Percentiles rank a stretch among this genome's conserved stretches.
phyloP scores from a whole-genome alignment of 2,797 vertebrate species.

The Cossypha niveicapilla region DNA sequence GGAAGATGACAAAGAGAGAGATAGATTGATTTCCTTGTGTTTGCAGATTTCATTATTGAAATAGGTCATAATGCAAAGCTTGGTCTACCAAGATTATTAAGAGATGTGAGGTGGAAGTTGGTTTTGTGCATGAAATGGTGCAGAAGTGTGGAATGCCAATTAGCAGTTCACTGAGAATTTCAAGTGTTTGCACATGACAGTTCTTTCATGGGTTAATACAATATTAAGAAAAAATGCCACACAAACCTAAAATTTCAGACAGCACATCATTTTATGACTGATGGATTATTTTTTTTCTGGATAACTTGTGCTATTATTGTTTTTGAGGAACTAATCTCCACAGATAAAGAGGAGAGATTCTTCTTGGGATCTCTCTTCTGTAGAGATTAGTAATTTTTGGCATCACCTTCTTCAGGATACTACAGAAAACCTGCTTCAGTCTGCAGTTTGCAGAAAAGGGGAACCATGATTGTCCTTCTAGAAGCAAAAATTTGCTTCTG shows the following conservation, averaged over 20 bases:
- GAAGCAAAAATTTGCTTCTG: background rate
- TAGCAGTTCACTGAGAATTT: background rate
- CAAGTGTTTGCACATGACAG: background rate
- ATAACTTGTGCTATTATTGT: background rate
- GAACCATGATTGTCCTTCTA: background rate
- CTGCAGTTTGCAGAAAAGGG: background rate
- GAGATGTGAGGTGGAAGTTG: background rate
- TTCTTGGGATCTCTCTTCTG: background rate
- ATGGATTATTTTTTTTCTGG: background rate
- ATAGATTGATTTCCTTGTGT: background rate
- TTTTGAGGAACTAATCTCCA: background rate
- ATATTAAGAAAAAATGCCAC: background rate
- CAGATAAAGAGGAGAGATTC: background rate
- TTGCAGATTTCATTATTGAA: background rate
- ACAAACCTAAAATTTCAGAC: background rate
- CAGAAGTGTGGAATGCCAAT: background rate
- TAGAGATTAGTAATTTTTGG: background rate
- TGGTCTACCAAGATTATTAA: background rate
- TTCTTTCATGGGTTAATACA: background rate
- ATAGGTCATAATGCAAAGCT: background rate
- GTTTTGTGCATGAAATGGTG: background rate
- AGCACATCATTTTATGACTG: background rate
- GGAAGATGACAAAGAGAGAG: background rate
- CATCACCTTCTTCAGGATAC: background rate
- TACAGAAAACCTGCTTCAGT: background rate